Conservation (phyloP, 2,888 invertebrate species). For the Caenorhabditis imperialis region DNA sequence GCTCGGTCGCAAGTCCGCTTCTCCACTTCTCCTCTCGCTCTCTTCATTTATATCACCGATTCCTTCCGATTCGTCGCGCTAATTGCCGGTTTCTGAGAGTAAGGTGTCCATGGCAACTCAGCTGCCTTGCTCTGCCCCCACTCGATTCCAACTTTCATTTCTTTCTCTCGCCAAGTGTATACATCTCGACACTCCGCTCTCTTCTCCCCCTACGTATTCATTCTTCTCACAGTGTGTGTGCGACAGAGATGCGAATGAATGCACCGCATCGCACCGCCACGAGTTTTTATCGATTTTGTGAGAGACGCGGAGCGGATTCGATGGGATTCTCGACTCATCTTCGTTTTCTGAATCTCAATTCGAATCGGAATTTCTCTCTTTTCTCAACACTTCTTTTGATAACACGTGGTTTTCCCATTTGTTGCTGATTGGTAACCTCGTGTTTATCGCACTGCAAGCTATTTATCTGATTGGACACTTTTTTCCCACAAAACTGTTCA, state of each 20-base stretch:
- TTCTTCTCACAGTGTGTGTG: too few species aligned
- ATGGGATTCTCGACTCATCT: too few species aligned
- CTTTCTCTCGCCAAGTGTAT: too few species aligned
- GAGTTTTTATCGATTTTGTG: too few species aligned
- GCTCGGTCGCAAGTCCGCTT: neutral
- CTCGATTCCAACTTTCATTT: too few species aligned
- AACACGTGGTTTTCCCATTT: slow-evolving; percentile 3
- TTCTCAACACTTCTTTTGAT: neutral
- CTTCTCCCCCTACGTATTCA: too few species aligned
- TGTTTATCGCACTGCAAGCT: neutral
- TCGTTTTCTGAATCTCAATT: neutral
- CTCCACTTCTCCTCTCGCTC: slow-evolving; percentile 3
- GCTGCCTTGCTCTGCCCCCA: too few species aligned
- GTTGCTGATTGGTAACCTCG: neutral
- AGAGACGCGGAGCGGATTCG: too few species aligned
- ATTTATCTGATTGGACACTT: slow-evolving; percentile 5
- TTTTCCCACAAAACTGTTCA: neutral
- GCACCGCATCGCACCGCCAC: too few species aligned
- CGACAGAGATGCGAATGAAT: too few species aligned
- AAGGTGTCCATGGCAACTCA: slow-evolving; percentile 1
- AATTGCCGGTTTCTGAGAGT: neutral
- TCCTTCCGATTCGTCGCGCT: neutral
- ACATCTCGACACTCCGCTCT: too few species aligned
- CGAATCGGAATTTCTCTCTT: neutral
- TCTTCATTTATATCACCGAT: neutral